phyloP scores from a whole-genome alignment of 2,113 vertebrate genomes.

The Neolamprologus modestus region DNA sequence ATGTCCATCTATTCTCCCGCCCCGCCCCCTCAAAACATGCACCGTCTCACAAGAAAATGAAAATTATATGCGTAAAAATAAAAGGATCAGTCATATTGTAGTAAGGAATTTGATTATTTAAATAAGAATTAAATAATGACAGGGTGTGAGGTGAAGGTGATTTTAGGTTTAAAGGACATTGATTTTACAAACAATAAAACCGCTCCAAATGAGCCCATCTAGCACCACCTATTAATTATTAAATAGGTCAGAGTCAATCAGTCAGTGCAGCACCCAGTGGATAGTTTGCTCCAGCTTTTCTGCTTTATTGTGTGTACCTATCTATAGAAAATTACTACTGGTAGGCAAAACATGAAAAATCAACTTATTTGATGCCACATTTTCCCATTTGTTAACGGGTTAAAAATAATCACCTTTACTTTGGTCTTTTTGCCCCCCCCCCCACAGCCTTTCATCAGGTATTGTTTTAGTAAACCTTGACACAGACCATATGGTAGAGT shows the following conservation, averaged over 20 bases:
- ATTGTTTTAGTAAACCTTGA: background rate
- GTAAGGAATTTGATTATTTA: background rate
- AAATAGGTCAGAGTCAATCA: background rate
- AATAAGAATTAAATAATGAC: background rate
- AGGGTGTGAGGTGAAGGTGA: background rate
- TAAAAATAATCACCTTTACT: background rate
- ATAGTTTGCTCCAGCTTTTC: background rate
- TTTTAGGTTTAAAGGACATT: background rate
- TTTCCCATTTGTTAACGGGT: background rate
- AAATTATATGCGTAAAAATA: background rate
- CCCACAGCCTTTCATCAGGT: background rate
- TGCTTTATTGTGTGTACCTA: background rate
- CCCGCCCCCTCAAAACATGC: constrained; percentile 21
- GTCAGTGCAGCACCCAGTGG: background rate
- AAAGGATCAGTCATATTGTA: background rate
- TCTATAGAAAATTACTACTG: background rate
- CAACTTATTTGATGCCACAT: background rate
- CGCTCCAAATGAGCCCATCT: background rate
- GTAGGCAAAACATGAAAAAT: background rate
- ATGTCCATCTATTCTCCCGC: constrained; percentile 15
- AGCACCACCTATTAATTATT: background rate
- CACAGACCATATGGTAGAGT: background rate
- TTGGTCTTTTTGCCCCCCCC: background rate
- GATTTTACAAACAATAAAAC: background rate
- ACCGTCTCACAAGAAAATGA: background rate